A percentile compares a stretch with the other conserved stretches of the same genome.
Evolutionary conservation across 2,888 invertebrate genomes (phyloP).

Genomic region (Netelia inedita): DNA sequence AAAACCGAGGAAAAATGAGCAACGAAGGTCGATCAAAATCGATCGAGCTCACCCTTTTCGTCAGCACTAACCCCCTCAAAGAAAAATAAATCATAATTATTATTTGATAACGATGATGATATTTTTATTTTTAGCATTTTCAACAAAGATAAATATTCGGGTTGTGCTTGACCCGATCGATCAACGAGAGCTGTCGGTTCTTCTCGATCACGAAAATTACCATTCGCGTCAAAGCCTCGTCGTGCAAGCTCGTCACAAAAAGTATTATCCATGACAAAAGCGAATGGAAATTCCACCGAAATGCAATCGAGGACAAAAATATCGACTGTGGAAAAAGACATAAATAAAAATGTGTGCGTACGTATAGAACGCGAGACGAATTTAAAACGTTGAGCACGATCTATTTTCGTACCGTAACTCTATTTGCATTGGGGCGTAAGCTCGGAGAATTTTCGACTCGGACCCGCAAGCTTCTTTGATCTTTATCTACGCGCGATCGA

Average conservation of each 20-base stretch:
- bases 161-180: constrained; percentile 17
- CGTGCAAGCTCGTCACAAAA: neutral
- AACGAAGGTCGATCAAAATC: too few species aligned
- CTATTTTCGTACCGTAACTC: neutral
- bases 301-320: neutral
- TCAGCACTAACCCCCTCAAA: too few species aligned
- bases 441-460: neutral
- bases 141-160: neutral
- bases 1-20: too few species aligned
- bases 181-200: neutral
- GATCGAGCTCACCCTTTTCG: too few species aligned
- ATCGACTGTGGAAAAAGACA: neutral
- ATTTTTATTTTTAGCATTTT: neutral
- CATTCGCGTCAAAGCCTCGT: neutral
- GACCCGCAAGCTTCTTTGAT: neutral
- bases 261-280: neutral
- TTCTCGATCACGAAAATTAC: constrained; percentile 35
- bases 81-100: too few species aligned
- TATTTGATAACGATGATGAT: too few species aligned
- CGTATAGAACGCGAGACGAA: neutral
- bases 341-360: neutral
- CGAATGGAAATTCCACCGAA: neutral
- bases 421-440: neutral
- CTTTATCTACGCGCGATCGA: neutral
- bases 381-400: neutral